Evolutionary conservation across 2,888 invertebrate genomes (phyloP), one percentile per base, ranked within the genome.

Genomic region (Sarcophaga rosellei): DNA sequence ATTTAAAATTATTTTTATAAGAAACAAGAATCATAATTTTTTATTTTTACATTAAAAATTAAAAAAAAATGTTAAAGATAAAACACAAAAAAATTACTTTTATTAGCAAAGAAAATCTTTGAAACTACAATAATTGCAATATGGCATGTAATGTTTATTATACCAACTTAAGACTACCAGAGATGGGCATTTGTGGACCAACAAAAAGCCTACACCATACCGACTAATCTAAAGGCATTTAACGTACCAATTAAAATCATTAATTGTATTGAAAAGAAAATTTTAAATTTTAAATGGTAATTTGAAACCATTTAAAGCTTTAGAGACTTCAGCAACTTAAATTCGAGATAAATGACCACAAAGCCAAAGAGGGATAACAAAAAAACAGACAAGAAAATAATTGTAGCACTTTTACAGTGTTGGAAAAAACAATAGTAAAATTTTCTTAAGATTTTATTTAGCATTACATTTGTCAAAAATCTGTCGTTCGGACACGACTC

Each of bases 221-320:
- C 17, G 15, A 53, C 53, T 53, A 53, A 53, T 53, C 15, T 53
- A 15, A 35, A 17, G 53, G 53, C 53, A 53, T 53, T 53, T 53
- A 53, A 53, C 12, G 15, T 17, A 15, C 53, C 53, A 53, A 53
- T 53, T 53, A 53, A 53, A 53, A 15, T 2, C 53, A 53, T 53
- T 53, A 53, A 53, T 15, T 15, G 15, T 53, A 53, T 17, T 17
- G 17, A 53, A 53, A 12, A 53, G 35, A 35, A 35, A 35, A 35
- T 35, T 35, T 35, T 35, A 35, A 10, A 53, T 15, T 53, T 76
- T 83, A 81, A 86, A 82, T 85, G 72, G 76, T 61, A 80, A 85
- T 77, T 63, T 74, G n/a, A 75, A 76, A 77, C 77, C 73, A 62
- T 78, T 78, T 68, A 12, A 17, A 21, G 66, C 17, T 35, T 35